Base-by-base conservation (phyloP, 2,113 vertebrate genomes). In the Syngnathus typhle region DNA sequence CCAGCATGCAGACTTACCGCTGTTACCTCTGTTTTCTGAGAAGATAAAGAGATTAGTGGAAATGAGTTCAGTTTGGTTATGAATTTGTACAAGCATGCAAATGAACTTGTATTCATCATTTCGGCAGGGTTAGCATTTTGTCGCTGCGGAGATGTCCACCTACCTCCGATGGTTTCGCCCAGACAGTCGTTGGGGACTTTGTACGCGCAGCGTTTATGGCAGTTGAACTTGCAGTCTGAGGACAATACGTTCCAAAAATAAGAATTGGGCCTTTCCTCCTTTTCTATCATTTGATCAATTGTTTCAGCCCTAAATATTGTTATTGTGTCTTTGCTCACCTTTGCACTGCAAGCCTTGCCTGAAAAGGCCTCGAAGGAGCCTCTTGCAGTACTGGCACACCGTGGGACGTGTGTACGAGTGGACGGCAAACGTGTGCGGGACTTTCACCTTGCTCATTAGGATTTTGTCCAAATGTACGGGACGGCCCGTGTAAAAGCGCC, bases 161-260 rank as follows among this genome's bases (percentile, higher is more conserved):
- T 82, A 94, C 94, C 93, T 83, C 88, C 94, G 0, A 92, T 88
- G 0, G 92, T 91, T 62, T 96, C 94, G 1, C 94, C 94, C 0
- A 95, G 85, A 44, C 94, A 96, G 83, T 96, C 93, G 2, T 95
- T 94, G 55, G 94, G 94, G 70, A 96, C 93, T 0, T 94, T 94
- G 64, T 93, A 93, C 0, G 89, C 93, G 1, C 94, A 96, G 46
- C 94, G 92, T 70, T 95, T 95, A 83, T 95, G 94, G 80, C 94
- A 95, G 88, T 95, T 95, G 77, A 95, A 95, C 80, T 95, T 94
- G 87, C 94, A 96, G 71, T 96, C 94, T 96, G 71, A 16, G 64
- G 62, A 39, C 5, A 49, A 71, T 60, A 41, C 13, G 12, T 44
- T 11, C 12, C 1, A 13, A 44, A 46, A 46, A 18, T 6, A 5